These are phyloP conservation scores for Sphaeridia pumilis DNA, from an alignment of 2,888 invertebrate genomes.

Conservation along the genomic window DNA sequence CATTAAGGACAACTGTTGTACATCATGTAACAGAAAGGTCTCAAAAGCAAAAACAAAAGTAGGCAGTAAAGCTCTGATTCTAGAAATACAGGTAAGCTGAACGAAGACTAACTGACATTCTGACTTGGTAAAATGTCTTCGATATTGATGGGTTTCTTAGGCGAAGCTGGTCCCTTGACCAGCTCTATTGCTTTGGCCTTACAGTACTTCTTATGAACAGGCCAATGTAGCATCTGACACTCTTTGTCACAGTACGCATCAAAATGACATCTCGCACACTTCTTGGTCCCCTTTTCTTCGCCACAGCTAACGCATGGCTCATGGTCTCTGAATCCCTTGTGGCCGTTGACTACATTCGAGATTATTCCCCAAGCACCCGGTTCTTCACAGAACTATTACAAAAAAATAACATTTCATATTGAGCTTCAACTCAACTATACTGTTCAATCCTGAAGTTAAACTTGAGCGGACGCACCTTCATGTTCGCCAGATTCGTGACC, in stretches of 20 bases:
- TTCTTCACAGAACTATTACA: slow-evolving; percentile 34
- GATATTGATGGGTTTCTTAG: neutral
- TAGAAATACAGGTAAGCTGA: too few species aligned
- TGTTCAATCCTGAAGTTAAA: too few species aligned
- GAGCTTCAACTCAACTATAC: too few species aligned
- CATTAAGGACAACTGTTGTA: too few species aligned
- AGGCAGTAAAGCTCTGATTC: too few species aligned
- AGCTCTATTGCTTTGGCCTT: slow-evolving; percentile 46
- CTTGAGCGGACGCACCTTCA: slow-evolving; percentile 18
- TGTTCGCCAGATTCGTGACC: slow-evolving; percentile 35
- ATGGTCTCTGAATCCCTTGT: slow-evolving; percentile 59
- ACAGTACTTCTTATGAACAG: slow-evolving; percentile 77
- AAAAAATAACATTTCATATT: too few species aligned
- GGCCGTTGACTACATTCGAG: slow-evolving; percentile 73
- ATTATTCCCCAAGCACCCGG: slow-evolving; percentile 46
- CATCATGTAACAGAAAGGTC: too few species aligned
- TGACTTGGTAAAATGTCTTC: neutral
- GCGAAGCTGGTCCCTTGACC: slow-evolving; percentile 1
- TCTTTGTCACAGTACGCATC: slow-evolving; percentile 88
- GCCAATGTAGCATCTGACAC: slow-evolving; percentile 90
- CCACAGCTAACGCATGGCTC: slow-evolving; percentile 72
- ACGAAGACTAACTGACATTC: too few species aligned
- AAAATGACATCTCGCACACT: slow-evolving; percentile 87
- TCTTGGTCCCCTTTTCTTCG: slow-evolving; percentile 77
- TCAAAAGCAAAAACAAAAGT: too few species aligned